Conservation (phyloP, 2,888 invertebrate species). For the Penaeus monodon region DNA sequence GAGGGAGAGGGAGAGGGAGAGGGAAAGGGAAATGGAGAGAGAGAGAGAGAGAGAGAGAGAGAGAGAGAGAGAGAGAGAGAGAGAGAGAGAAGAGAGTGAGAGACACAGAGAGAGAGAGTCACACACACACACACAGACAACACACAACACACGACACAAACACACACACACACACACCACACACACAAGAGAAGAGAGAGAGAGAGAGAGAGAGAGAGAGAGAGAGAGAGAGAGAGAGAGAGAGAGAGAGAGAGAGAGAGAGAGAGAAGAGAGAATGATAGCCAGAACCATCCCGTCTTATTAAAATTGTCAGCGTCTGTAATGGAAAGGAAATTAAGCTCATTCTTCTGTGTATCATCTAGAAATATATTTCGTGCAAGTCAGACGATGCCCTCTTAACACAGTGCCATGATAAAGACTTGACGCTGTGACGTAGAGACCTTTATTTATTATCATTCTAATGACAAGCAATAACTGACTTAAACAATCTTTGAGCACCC, state of each 20-base stretch:
- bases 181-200: neutral
- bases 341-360: neutral
- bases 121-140: too few species aligned
- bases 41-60: neutral
- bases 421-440: too few species aligned
- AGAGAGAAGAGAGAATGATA: neutral
- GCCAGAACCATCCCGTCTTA: neutral
- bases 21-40: neutral
- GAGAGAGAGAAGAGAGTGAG: neutral
- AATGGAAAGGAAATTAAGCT: neutral
- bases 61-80: neutral
- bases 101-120: neutral
- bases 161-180: too few species aligned
- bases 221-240: neutral
- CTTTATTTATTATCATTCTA: too few species aligned
- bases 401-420: neutral
- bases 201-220: neutral
- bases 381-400: neutral
- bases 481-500: too few species aligned
- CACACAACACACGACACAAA: too few species aligned
- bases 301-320: neutral
- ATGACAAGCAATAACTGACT: too few species aligned
- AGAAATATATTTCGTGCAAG: too few species aligned
- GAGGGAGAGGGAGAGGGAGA: neutral
- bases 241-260: neutral